Percentiles rank a stretch among this genome's conserved stretches.
Evolutionary conservation across 2,113 vertebrate species (phyloP).

Genomic region (Falco punctatus): DNA sequence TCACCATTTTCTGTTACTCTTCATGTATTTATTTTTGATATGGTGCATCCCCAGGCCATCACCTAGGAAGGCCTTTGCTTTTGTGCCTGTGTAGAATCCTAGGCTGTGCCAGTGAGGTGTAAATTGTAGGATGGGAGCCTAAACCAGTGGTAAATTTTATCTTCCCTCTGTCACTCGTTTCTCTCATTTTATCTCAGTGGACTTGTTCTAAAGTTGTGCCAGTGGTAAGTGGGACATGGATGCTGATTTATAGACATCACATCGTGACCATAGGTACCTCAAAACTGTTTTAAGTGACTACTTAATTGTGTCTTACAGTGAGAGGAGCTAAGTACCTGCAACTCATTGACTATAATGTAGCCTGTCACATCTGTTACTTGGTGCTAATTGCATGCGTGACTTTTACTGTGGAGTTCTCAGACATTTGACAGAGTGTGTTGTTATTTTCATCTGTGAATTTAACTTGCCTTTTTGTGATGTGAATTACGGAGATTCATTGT

Average conservation of each 20-base stretch:
- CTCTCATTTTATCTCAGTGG: neutral
- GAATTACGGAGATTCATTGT: neutral
- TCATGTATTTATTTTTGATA: rapidly evolving
- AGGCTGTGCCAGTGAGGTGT: neutral
- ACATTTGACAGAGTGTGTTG: neutral
- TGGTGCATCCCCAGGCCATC: neutral
- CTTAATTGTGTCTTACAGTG: neutral
- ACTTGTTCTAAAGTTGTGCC: neutral
- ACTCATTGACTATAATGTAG: neutral
- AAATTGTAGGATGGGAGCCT: neutral
- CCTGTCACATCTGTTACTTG: neutral
- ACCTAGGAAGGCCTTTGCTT: neutral
- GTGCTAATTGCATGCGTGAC: neutral
- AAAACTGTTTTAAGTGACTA: neutral
- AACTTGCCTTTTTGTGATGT: neutral
- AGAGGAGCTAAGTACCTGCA: neutral
- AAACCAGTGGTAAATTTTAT: neutral
- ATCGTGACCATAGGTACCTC: neutral
- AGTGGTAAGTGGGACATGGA: neutral
- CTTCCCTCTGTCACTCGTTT: neutral
- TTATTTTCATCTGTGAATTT: neutral
- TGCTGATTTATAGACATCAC: neutral
- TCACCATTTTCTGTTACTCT: neutral
- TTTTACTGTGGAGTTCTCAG: neutral
- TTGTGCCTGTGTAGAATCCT: neutral